phyloP scores from a whole-genome alignment of 2,797 vertebrate species.

The Phrynocephalus guinanensis region DNA sequence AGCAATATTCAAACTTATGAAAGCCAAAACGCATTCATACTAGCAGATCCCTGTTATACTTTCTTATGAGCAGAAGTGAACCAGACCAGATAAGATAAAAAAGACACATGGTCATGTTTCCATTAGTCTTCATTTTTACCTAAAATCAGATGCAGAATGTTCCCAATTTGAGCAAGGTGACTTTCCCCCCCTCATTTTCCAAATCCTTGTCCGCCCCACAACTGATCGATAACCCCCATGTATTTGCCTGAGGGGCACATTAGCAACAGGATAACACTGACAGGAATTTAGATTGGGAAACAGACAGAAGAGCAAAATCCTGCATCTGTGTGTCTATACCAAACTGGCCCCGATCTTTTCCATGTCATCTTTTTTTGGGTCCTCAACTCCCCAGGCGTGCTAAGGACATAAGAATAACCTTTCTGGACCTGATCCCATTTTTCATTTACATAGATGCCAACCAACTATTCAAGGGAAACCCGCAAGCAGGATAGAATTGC shows the following conservation, averaged over 20 bases:
- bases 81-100: not conserved
- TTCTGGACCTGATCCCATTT: not conserved
- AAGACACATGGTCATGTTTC: not conserved
- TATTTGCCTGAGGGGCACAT: not conserved
- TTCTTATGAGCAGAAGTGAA: not conserved
- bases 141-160: not conserved
- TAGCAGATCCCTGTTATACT: not conserved
- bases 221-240: slow-evolving; percentile 7
- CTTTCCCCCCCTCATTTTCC: not conserved
- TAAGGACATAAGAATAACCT: not conserved
- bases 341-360: not conserved
- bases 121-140: not conserved
- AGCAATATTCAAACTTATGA: not conserved
- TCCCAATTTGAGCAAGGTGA: not conserved
- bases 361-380: too few relatives aligned
- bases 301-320: not conserved
- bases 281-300: not conserved
- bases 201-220: not conserved
- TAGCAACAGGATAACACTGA: not conserved
- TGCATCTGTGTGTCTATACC: not conserved
- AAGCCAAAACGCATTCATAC: not conserved
- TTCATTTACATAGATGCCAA: not conserved
- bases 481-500: not conserved
- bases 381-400: not conserved
- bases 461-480: not conserved